Conservation (phyloP, 2,113 vertebrate species). For the Sula dactylatra region DNA sequence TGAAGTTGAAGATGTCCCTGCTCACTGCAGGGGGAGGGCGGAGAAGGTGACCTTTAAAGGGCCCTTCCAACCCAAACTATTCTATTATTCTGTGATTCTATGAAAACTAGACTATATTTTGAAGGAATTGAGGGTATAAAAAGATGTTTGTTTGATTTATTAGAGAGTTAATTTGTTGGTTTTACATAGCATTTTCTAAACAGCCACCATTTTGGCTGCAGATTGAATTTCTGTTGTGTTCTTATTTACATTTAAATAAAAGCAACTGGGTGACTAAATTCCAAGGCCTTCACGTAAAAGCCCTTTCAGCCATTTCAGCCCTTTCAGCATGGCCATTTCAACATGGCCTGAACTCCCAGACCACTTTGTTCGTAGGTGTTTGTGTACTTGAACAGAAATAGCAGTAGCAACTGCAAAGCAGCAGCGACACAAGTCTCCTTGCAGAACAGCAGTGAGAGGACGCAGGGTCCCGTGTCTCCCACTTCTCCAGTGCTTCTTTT, state of each 20-base stretch:
- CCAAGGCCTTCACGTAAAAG: neutral
- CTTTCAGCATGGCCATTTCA: neutral
- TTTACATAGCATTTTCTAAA: neutral
- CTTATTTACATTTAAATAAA: neutral
- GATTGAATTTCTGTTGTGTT: neutral
- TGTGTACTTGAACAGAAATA: neutral
- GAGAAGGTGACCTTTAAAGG: neutral
- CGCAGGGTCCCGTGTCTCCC: rapidly evolving
- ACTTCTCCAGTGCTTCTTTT: neutral
- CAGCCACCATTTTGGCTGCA: neutral
- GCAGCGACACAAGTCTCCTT: neutral
- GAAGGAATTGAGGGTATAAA: neutral
- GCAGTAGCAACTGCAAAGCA: neutral
- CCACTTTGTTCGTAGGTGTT: neutral
- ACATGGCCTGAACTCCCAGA: neutral
- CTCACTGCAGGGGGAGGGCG: neutral
- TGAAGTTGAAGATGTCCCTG: neutral
- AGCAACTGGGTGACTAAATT: neutral
- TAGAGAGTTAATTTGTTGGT: neutral
- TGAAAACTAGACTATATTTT: neutral
- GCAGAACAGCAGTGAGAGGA: rapidly evolving
- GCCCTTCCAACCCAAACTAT: neutral
- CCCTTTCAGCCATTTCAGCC: neutral
- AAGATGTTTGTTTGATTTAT: neutral
- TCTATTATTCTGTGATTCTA: neutral